These are phyloP conservation scores for Phalacrocorax brasilianus DNA, from an alignment of 2,113 vertebrate genomes.

Conservation along the genomic window DNA sequence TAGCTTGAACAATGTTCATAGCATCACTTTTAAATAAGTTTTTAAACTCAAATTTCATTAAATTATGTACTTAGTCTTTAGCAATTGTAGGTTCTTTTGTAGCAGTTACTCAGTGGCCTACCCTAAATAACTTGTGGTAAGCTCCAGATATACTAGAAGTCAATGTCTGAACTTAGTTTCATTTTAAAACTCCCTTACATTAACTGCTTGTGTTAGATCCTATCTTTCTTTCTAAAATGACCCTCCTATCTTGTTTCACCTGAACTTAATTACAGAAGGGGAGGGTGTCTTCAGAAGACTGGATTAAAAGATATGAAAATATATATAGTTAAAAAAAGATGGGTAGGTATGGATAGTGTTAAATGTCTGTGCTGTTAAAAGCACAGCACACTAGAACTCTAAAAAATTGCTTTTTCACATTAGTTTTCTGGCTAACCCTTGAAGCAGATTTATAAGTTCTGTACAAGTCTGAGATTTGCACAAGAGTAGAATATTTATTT, in stretches of 20 bases:
- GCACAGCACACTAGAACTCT: not conserved
- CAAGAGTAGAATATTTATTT: not conserved
- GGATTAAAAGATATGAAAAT: not conserved
- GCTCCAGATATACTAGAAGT: not conserved
- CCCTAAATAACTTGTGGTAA: not conserved
- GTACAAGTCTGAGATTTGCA: not conserved
- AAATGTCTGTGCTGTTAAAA: not conserved
- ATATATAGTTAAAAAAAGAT: not conserved
- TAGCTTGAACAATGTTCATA: not conserved
- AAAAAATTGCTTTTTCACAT: not conserved
- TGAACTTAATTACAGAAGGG: not conserved
- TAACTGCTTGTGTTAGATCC: not conserved
- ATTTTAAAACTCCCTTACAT: slow-evolving; percentile 7
- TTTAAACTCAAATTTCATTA: not conserved
- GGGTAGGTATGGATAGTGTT: not conserved
- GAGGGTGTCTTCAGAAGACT: not conserved
- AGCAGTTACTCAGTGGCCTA: not conserved
- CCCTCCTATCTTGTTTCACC: not conserved
- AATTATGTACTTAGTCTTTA: not conserved
- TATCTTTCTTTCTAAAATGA: not conserved
- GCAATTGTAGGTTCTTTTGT: not conserved
- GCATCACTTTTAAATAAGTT: not conserved
- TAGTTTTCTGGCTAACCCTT: not conserved
- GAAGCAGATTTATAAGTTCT: not conserved
- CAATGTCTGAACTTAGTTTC: not conserved